Percentiles rank a stretch among this genome's conserved stretches.
Evolutionary conservation across 2,888 invertebrate genomes (phyloP).

Genomic region (Fragum fragum): DNA sequence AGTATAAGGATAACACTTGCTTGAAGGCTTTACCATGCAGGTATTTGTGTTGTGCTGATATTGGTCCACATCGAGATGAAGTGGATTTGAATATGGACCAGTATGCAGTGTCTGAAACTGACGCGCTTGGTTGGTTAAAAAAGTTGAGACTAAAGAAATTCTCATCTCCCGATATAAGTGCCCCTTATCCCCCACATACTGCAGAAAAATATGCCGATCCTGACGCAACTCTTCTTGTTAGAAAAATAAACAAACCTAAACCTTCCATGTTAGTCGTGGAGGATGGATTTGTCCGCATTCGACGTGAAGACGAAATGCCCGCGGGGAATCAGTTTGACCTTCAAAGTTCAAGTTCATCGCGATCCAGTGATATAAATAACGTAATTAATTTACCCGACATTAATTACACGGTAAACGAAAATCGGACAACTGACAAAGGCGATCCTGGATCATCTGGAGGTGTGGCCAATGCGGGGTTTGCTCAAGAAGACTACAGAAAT

Average conservation of each 20-base stretch:
- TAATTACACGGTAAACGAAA: constrained; percentile 11
- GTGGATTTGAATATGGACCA: constrained; percentile 52
- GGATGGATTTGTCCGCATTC: constrained; percentile 95
- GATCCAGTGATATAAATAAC: constrained; percentile 39
- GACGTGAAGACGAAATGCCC: constrained; percentile 89
- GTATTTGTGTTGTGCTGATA: constrained; percentile 60
- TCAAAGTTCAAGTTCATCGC: constrained; percentile 53
- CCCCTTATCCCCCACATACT: constrained; percentile 57
- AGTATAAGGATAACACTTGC: constrained; percentile 38
- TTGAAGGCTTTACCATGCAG: constrained; percentile 63
- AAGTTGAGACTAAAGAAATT: constrained; percentile 39
- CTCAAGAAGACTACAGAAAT: constrained; percentile 46
- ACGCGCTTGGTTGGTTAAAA: constrained; percentile 57
- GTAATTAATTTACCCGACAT: constrained; percentile 39
- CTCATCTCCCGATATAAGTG: constrained; percentile 24
- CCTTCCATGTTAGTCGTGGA: constrained; percentile 95
- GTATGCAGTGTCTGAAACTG: constrained; percentile 55
- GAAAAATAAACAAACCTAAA: constrained; percentile 48
- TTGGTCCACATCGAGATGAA: constrained; percentile 37
- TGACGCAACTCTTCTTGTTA: constrained; percentile 59
- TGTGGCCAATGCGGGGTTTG: constrained; percentile 42
- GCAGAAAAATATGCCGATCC: constrained; percentile 63
- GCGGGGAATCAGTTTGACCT: constrained; percentile 64
- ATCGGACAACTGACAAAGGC: not conserved
- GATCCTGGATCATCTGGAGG: constrained; percentile 2